Conservation (phyloP, 2,888 invertebrate genomes). For the Melanotus villosus region DNA sequence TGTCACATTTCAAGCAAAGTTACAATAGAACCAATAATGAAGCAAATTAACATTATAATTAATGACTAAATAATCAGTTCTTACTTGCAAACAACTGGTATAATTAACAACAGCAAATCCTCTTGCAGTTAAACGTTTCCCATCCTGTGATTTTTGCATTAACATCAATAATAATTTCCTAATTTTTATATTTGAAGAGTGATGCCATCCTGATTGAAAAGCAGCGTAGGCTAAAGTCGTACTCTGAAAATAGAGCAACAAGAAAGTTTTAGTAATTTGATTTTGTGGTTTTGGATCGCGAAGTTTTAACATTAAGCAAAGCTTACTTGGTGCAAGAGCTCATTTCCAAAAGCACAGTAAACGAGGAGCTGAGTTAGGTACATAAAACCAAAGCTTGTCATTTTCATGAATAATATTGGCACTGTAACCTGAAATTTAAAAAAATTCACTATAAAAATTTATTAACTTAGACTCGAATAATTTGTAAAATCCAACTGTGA, state of each 20-base stretch:
- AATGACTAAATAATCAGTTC: neutral
- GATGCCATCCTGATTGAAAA: conserved; percentile 29
- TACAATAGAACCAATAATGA: no score
- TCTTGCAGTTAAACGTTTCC: conserved; percentile 20
- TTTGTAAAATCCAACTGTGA: no score
- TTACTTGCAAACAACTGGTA: conserved; percentile 11
- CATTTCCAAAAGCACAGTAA: conserved; percentile 16
- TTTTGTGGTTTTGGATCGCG: no score
- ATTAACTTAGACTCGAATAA: no score
- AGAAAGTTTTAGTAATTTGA: no score
- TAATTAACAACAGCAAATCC: conserved; percentile 26
- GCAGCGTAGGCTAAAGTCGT: conserved; percentile 21
- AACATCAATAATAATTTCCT: neutral
- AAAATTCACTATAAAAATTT: no score
- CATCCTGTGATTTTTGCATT: conserved; percentile 26
- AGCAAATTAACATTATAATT: no score
- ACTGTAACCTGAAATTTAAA: conserved; percentile 3
- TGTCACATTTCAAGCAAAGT: no score
- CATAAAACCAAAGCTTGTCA: neutral
- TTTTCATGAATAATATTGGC: neutral
- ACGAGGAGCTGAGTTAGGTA: conserved; percentile 7
- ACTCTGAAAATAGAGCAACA: conserved; percentile 26
- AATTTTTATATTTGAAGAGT: conserved; percentile 1
- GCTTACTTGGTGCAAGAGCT: conserved; percentile 2
- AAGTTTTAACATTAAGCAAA: no score